These are phyloP conservation scores for Trissonchulus latispiculum DNA, from an alignment of 2,888 invertebrate species.

Conservation along the genomic window DNA sequence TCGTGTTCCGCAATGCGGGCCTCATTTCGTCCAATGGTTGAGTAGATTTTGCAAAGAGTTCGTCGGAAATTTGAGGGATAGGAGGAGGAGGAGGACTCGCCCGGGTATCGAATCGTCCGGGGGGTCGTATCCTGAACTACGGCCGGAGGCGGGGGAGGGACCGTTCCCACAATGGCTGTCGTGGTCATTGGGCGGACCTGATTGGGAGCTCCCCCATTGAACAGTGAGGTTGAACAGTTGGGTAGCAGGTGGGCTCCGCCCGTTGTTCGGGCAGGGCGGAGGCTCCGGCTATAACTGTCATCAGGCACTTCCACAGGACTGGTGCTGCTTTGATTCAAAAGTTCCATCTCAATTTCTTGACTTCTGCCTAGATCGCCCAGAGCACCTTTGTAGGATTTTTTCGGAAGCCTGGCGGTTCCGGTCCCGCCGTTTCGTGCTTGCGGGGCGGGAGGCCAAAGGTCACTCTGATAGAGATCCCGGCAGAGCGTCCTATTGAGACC, in stretches of 20 bases:
- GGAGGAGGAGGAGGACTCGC: background rate
- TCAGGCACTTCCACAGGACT: too few species aligned
- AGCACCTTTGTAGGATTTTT: background rate
- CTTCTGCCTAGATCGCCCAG: background rate
- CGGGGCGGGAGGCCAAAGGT: background rate
- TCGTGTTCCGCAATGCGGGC: conserved; percentile 55
- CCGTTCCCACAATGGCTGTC: background rate
- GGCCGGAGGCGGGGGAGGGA: background rate
- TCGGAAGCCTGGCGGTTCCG: background rate
- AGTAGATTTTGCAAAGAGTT: conserved; percentile 60
- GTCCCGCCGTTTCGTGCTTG: too few species aligned
- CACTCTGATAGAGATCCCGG: conserved; percentile 26
- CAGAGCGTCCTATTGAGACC: conserved; percentile 34
- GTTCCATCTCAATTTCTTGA: background rate
- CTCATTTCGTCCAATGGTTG: conserved; percentile 66
- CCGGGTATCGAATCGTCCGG: background rate
- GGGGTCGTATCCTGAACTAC: background rate
- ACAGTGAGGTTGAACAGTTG: background rate
- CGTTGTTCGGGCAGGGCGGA: too few species aligned
- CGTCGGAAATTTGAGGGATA: conserved; percentile 56
- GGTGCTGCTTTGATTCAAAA: too few species aligned
- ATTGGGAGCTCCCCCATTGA: background rate
- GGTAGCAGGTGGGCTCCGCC: background rate
- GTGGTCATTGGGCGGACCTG: background rate
- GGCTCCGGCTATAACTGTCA: too few species aligned